Evolutionary conservation across 1,140 invertebrate genomes (phyloP).

Genomic region (Planococcus citri): DNA sequence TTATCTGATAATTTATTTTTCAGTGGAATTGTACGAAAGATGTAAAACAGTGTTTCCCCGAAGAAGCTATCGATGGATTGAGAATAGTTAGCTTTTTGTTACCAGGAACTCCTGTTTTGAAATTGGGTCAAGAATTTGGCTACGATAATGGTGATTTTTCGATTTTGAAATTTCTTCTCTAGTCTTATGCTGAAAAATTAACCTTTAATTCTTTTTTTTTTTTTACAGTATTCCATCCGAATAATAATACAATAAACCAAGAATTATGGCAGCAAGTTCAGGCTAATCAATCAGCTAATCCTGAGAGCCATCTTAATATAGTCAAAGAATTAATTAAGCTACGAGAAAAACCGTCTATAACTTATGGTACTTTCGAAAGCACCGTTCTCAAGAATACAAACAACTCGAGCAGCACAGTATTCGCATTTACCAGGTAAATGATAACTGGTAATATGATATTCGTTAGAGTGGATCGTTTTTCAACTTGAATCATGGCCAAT

Average conservation of each 20-base stretch:
- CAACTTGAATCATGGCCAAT: no score
- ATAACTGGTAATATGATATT: no score
- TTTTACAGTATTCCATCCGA: not conserved
- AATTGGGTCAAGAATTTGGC: not conserved
- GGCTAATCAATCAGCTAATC: not conserved
- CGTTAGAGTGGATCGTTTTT: no score
- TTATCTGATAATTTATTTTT: not conserved
- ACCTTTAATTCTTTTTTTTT: not conserved
- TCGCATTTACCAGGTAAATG: constrained; percentile 12
- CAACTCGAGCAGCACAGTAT: not conserved
- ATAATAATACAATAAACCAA: not conserved
- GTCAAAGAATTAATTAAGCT: not conserved
- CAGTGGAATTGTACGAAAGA: not conserved
- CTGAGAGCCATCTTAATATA: not conserved
- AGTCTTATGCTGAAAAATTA: not conserved
- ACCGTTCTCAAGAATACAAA: not conserved
- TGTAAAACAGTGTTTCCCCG: not conserved
- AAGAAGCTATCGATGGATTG: not conserved
- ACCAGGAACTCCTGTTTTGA: not conserved
- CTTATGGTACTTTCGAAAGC: not conserved
- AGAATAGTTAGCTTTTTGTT: not conserved
- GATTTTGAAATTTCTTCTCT: not conserved
- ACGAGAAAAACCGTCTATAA: not conserved
- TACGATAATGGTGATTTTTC: not conserved
- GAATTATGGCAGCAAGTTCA: not conserved